Evolutionary conservation across 2,113 vertebrate genomes (phyloP).

Genomic region (Colossoma macropomum): DNA sequence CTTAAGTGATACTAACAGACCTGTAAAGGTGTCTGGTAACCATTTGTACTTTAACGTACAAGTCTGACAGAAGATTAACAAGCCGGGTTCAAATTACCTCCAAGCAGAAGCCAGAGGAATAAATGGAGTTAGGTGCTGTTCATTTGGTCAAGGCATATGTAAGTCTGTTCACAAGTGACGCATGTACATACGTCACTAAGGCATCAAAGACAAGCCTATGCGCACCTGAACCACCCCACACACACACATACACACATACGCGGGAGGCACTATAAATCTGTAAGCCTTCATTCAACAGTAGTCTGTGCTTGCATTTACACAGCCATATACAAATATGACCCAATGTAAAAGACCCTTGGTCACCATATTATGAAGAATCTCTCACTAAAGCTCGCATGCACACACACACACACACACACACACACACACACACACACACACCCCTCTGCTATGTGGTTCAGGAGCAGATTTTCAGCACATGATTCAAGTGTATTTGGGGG

Average conservation of each 20-base stretch:
- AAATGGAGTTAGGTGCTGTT: background rate
- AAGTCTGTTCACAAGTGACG: background rate
- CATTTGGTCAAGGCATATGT: conserved; percentile 12
- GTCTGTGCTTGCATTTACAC: background rate
- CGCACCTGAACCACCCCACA: background rate
- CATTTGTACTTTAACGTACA: background rate
- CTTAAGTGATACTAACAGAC: background rate
- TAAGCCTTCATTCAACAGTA: conserved; percentile 8
- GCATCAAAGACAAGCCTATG: background rate
- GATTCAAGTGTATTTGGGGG: background rate
- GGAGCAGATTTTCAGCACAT: background rate
- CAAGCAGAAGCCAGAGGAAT: background rate
- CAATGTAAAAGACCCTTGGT: background rate
- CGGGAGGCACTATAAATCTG: conserved; percentile 22
- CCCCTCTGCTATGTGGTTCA: background rate
- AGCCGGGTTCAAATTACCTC: background rate
- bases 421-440: too few species aligned
- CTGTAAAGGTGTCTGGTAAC: background rate
- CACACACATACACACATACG: conserved; percentile 5
- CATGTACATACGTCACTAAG: conserved; percentile 2
- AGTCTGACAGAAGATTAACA: background rate
- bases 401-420: background rate
- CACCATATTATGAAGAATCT: background rate
- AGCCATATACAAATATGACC: background rate
- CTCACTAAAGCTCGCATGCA: background rate